These are phyloP conservation scores for Philypnodon macrostomus DNA, from an alignment of 2,797 vertebrate genomes.

Conservation along the genomic window DNA sequence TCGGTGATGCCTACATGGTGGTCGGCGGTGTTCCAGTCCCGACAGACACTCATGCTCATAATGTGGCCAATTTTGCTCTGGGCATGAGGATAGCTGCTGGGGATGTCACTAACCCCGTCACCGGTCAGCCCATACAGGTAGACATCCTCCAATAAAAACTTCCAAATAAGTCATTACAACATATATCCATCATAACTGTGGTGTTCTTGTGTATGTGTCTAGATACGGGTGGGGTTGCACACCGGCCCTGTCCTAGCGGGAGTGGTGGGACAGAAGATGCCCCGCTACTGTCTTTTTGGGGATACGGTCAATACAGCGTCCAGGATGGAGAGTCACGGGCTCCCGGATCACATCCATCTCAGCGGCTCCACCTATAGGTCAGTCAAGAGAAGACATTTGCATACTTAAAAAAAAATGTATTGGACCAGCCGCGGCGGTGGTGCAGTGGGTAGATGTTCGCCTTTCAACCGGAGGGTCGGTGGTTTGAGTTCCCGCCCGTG, in stretches of 20 bases:
- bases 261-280: constrained; percentile 81
- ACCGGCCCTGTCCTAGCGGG: constrained; percentile 74
- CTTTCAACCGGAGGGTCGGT: too few species aligned
- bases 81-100: constrained; percentile 73
- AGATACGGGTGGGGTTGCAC: constrained; percentile 79
- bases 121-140: constrained; percentile 70
- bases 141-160: background rate
- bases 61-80: constrained; percentile 78
- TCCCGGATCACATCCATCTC: constrained; percentile 76
- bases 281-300: constrained; percentile 76
- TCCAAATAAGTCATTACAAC: background rate
- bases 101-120: constrained; percentile 74
- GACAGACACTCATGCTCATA: constrained; percentile 61
- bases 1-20: constrained; percentile 79
- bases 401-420: too few species aligned
- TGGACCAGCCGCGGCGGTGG: too few species aligned
- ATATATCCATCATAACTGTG: background rate
- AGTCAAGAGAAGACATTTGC: too few species aligned
- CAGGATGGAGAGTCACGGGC: constrained; percentile 77
- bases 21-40: constrained; percentile 73
- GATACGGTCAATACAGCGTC: constrained; percentile 79
- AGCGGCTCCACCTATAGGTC: constrained; percentile 71
- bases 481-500: too few species aligned
- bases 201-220: constrained; percentile 6
- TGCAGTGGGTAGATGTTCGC: too few species aligned